These are phyloP conservation scores for Nesoenas mayeri DNA, from an alignment of 2,113 vertebrate species.

Conservation along the genomic window DNA sequence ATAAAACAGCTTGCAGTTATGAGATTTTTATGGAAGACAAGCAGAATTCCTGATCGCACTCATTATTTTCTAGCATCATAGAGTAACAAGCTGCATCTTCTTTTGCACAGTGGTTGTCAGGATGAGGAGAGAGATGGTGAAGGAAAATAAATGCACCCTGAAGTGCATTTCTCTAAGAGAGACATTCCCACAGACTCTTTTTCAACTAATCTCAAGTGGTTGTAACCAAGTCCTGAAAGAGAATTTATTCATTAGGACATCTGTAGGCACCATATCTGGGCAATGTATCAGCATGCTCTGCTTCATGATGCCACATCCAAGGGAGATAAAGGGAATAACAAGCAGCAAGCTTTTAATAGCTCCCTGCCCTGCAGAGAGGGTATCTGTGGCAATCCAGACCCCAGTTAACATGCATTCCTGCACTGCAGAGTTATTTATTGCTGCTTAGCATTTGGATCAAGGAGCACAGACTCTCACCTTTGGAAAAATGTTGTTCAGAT, in stretches of 20 bases:
- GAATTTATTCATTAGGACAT: neutral
- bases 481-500: neutral
- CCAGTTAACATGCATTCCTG: neutral
- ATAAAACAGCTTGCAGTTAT: neutral
- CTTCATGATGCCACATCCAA: neutral
- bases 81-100: neutral
- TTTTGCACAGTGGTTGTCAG: neutral
- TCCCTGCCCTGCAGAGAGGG: neutral
- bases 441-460: neutral
- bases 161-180: neutral
- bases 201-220: neutral
- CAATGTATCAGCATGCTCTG: neutral
- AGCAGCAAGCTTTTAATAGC: neutral
- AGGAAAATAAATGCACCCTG: neutral
- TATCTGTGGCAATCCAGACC: neutral
- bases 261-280: neutral
- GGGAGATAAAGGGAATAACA: neutral
- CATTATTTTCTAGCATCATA: conserved; percentile 2
- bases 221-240: neutral
- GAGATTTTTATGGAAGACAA: neutral
- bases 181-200: neutral
- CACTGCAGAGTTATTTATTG: neutral
- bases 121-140: neutral
- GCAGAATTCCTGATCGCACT: neutral
- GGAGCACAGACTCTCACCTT: neutral